Base-by-base conservation (phyloP, 2,888 invertebrate species). In the Thereva unica region DNA sequence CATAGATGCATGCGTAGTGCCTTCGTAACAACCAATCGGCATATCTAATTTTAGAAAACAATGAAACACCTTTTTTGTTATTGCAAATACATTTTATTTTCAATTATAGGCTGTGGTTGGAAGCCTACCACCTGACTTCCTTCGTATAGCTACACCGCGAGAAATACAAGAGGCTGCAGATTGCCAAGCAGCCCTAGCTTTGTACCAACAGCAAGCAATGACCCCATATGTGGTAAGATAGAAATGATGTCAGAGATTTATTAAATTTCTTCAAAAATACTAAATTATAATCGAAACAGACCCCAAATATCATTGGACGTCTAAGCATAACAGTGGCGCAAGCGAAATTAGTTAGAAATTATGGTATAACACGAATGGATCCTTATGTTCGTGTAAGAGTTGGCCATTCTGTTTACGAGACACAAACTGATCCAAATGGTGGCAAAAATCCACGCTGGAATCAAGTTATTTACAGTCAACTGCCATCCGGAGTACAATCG, bases 381-480 rank as follows among this genome's bases (percentile, higher is more conserved):
- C 97, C 97, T 0, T 98, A 97, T 78, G 95, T 93, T 41, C 86
- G 97, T 67, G 82, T 98, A 66, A 86, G 96, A 71, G 89, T 97
- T 35, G 98, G 97, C 0, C 96, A 97, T 80, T 90, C 91, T 74
- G 91, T 96, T 67, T 96, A 95, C 81, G 97, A 98, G 83, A 97
- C 97, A 0, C 95, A 93, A 75, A 97, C 97, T 1, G 93, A 93
- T 78, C 88, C 92, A 69, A 97, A 93, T 82, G 98, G 97, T 41
- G 95, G 95, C 35, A 96, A 95, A 80, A 94, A 90, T 75, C 98
- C 98, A 4, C 85, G 91, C 70, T 98, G 97, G 97, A 95, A 96
- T 82, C 95, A 96, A 84, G 91, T 92, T 63, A 90, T 97, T 72
- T 93, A 94, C 77, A 74, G 74, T 54, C 77, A 78, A 71, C 84